A percentile compares a stretch with the other conserved stretches of the same genome.
phyloP scores from a whole-genome alignment of 2,113 vertebrate species.

The Tyrannus savana region DNA sequence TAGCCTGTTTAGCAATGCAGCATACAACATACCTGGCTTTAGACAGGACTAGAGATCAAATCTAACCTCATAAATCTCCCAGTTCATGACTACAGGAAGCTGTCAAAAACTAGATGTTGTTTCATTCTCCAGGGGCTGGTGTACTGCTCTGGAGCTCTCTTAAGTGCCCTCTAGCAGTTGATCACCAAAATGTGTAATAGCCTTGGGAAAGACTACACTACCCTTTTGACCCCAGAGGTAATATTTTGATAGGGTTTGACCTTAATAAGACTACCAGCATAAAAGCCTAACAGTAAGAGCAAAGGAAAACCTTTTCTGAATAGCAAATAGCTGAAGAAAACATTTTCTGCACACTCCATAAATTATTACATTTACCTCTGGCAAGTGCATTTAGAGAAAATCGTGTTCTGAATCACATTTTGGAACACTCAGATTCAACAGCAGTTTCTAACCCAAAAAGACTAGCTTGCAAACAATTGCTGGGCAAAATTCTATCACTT shows the following conservation, averaged over 20 bases:
- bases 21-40: constrained; percentile 28
- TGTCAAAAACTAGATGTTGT: constrained; percentile 68
- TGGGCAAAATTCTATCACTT: not conserved
- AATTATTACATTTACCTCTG: constrained; percentile 67
- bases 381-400: constrained; percentile 52
- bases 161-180: constrained; percentile 50
- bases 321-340: constrained; percentile 59
- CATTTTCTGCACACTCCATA: constrained; percentile 57
- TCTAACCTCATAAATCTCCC: constrained; percentile 69
- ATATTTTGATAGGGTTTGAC: constrained; percentile 58
- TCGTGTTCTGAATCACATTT: constrained; percentile 46
- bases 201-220: constrained; percentile 40
- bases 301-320: constrained; percentile 45
- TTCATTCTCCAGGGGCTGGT: constrained; percentile 39
- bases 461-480: not conserved
- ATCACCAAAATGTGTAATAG: constrained; percentile 54
- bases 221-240: constrained; percentile 32
- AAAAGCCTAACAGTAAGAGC: constrained; percentile 30
- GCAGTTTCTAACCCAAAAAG: not conserved
- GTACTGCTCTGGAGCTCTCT: constrained; percentile 23
- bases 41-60: constrained; percentile 63
- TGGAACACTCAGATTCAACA: not conserved
- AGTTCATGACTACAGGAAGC: constrained; percentile 55
- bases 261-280: constrained; percentile 31
- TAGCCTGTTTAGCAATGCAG: constrained; percentile 56